Evolutionary conservation across 2,888 invertebrate species (phyloP), one percentile per base, ranked within the genome.

Genomic region (Epirrita christyi): DNA sequence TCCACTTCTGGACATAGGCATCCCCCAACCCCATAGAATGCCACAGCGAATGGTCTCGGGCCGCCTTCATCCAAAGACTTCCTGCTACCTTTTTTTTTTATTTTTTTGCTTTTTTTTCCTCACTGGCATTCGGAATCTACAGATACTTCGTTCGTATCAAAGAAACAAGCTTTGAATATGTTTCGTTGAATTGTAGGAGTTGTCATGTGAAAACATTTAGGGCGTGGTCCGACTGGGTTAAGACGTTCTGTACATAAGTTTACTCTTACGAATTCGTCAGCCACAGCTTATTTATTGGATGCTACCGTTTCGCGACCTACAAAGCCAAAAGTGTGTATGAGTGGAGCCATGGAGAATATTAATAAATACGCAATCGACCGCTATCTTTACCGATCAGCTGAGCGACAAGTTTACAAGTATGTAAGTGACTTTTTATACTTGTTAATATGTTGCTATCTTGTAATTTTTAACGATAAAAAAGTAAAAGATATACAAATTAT

Each of bases 251-350:
- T 11, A 71, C 66, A 61, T 67, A 71, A 72, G 72, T 72, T 72
- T 73, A 74, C 74, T 80, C 75, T 76, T 75, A 78, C 72, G 64
- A 82, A 82, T 80, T 81, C 72, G 78, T 81, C 75, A 72, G 55
- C 54, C 75, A 73, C 74, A 75, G 81, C 73, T 80, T 78, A 81
- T 80, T 61, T 78, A 81, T 77, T 72, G 78, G 75, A 66, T 73
- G 75, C 80, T 77, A 86, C 86, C 78, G 87, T 83, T 83, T 70
- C 71, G 78, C 81, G 88, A 85, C 88, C 87, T 73, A 88, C 83
- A 85, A 86, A 83, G 73, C 78, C 73, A 79, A 64, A 75, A 75
- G 73, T 72, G 74, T 72, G 67, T 75, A 73, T 58, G 61, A 68
- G 76, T 73, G 75, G 75, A 74, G 74, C 71, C 72, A 78, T 73